phyloP scores from a whole-genome alignment of 2,797 vertebrate genomes.

The Peromyscus attwateri region DNA sequence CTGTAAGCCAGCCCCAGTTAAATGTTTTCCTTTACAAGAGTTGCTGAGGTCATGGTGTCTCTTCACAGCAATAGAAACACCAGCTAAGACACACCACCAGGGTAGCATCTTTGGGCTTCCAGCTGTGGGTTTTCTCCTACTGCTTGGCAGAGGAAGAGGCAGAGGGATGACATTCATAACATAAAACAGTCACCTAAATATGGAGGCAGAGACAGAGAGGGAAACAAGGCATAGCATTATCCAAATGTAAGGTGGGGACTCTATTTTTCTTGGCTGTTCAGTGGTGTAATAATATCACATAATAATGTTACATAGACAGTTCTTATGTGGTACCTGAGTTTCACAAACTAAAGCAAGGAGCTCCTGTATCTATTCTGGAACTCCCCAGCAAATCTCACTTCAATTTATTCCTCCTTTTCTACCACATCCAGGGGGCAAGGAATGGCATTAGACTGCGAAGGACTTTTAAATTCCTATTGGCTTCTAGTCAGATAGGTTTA shows the following conservation, averaged over 20 bases:
- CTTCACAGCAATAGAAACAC: background rate
- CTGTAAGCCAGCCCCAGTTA: background rate
- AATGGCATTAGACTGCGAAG: background rate
- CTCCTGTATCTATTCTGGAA: background rate
- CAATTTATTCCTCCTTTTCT: background rate
- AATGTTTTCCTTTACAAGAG: background rate
- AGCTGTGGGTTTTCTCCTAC: background rate
- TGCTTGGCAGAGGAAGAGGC: background rate
- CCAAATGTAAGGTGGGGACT: fast-evolving
- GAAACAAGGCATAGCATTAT: background rate
- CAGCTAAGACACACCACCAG: background rate
- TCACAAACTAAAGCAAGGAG: background rate
- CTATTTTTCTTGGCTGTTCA: background rate
- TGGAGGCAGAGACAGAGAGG: background rate
- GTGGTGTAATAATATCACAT: background rate
- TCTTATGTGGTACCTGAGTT: background rate
- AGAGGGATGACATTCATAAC: background rate
- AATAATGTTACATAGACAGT: background rate
- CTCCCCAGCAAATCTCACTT: background rate
- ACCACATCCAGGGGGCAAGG: background rate
- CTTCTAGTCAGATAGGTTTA: background rate
- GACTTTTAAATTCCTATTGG: background rate
- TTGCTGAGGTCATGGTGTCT: background rate
- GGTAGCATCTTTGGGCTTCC: background rate
- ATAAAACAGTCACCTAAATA: background rate